phyloP scores from a whole-genome alignment of 2,113 vertebrate genomes.

The Erpornis zantholeuca region DNA sequence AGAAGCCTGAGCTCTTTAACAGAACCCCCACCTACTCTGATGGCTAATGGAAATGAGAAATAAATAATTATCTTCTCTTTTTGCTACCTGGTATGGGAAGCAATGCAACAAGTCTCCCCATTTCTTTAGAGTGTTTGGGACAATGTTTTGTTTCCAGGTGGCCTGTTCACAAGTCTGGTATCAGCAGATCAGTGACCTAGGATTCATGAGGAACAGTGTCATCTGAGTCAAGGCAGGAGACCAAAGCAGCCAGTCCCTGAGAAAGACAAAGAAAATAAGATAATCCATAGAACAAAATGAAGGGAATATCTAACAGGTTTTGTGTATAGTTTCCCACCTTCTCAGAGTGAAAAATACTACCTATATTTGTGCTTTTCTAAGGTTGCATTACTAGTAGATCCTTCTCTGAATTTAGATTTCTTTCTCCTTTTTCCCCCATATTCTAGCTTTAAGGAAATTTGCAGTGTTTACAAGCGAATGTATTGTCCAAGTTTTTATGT shows the following conservation, averaged over 20 bases:
- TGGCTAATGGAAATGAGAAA: background rate
- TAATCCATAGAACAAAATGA: background rate
- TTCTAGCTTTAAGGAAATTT: background rate
- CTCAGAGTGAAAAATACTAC: background rate
- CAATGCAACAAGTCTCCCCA: background rate
- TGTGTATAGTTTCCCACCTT: background rate
- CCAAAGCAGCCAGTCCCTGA: background rate
- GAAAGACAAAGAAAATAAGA: background rate
- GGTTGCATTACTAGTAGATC: background rate
- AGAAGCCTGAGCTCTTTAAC: background rate
- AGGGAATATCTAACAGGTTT: background rate
- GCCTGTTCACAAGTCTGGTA: background rate
- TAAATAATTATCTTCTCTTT: background rate
- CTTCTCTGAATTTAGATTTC: background rate
- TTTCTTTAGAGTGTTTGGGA: background rate
- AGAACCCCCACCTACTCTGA: background rate
- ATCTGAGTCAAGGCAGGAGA: background rate
- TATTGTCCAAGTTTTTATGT: background rate
- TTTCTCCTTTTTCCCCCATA: background rate
- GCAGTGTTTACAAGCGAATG: background rate
- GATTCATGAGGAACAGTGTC: background rate
- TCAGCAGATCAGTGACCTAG: background rate
- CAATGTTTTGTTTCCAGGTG: background rate
- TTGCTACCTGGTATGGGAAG: background rate
- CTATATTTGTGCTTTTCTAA: background rate